These are phyloP conservation scores for Neodiprion lecontei DNA, from an alignment of 1,140 invertebrate genomes.

Conservation along the genomic window DNA sequence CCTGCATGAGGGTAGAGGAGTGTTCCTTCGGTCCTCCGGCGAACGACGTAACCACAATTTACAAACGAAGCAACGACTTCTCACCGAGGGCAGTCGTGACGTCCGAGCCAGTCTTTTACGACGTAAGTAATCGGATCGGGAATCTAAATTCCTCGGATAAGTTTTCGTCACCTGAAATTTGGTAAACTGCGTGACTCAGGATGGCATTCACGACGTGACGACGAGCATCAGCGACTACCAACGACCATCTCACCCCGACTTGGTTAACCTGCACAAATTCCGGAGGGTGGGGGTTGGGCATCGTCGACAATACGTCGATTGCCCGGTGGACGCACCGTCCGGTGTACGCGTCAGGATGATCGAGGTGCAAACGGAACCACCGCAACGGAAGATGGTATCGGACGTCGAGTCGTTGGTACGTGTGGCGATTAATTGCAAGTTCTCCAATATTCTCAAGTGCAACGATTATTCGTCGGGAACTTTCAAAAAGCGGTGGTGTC, in stretches of 20 bases:
- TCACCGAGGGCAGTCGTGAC: not conserved
- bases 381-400: slow-evolving; percentile 34
- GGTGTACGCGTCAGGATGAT: slow-evolving; percentile 25
- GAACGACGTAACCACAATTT: not conserved
- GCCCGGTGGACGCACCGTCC: slow-evolving; percentile 36
- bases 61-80: not conserved
- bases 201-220: not conserved
- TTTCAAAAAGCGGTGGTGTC: no score
- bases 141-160: not conserved
- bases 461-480: no score
- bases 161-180: not conserved
- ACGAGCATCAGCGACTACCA: slow-evolving; percentile 1
- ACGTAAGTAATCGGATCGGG: not conserved
- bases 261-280: slow-evolving; percentile 28
- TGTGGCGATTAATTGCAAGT: no score
- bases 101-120: not conserved
- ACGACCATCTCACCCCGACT: not conserved
- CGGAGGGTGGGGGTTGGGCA: slow-evolving; percentile 37
- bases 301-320: slow-evolving; percentile 45
- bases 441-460: no score
- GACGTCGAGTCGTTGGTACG: slow-evolving; percentile 1
- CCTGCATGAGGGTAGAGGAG: not conserved
- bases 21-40: not conserved
- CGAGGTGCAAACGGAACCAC: slow-evolving; percentile 44
- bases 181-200: not conserved